Evolutionary conservation across 1,140 invertebrate species (phyloP).

Genomic region (Oedothorax gibbosus): DNA sequence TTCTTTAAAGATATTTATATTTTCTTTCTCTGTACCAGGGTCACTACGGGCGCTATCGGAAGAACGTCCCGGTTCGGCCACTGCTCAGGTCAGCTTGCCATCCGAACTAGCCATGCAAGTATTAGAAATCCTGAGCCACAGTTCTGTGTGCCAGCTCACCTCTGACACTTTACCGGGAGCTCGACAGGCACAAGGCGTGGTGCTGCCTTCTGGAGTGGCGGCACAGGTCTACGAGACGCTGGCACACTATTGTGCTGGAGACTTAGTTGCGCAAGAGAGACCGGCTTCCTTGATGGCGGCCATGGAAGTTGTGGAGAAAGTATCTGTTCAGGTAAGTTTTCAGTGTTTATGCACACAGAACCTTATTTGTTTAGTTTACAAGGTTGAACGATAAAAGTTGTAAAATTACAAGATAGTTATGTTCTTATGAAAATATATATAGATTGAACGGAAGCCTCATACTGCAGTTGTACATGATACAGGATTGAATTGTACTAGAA

Average conservation of each 20-base stretch:
- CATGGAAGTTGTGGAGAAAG: conserved; percentile 47
- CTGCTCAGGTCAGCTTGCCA: conserved; percentile 42
- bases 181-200: conserved; percentile 22
- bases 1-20: too few relatives aligned
- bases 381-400: too few relatives aligned
- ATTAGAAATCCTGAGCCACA: conserved; percentile 45
- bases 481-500: too few relatives aligned
- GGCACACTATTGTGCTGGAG: conserved; percentile 12
- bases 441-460: too few relatives aligned
- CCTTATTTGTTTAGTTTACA: neutral
- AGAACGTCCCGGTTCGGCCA: conserved; percentile 19
- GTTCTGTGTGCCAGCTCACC: conserved; percentile 21
- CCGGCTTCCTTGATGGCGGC: conserved; percentile 29
- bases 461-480: too few relatives aligned
- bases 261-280: conserved; percentile 43
- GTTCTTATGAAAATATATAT: too few relatives aligned
- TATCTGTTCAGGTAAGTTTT: conserved; percentile 53
- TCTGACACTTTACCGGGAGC: conserved; percentile 49
- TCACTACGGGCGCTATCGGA: conserved; percentile 50
- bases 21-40: neutral
- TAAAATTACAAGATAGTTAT: too few relatives aligned
- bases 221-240: conserved; percentile 53
- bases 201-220: conserved; percentile 40
- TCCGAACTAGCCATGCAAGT: conserved; percentile 55
- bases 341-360: neutral